Evolutionary conservation across 2,888 invertebrate genomes (phyloP).

Genomic region (Cecidostiba fungosa): DNA sequence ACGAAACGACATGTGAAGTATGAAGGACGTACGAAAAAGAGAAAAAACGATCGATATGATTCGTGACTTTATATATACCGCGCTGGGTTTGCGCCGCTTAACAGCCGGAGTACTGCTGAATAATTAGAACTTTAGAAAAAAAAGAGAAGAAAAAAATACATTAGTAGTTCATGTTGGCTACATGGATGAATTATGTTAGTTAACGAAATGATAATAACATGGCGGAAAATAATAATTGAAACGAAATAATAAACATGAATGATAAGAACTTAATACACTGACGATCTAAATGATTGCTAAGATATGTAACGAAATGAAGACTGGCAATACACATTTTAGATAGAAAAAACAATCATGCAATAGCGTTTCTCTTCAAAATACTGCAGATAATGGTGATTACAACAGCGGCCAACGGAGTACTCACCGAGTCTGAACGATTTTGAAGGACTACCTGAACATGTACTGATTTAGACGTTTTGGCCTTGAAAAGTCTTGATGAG

Average conservation of each 20-base stretch:
- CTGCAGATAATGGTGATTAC: constrained; percentile 1
- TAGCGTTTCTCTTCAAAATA: constrained; percentile 6
- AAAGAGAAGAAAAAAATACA: background rate
- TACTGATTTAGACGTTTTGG: background rate
- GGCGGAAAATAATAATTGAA: background rate
- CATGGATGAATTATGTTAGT: background rate
- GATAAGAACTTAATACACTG: background rate
- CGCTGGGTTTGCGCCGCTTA: constrained; percentile 5
- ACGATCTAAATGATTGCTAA: constrained; percentile 20
- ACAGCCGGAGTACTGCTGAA: background rate
- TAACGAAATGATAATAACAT: background rate
- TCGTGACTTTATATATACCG: background rate
- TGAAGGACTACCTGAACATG: constrained; percentile 16
- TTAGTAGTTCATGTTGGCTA: background rate
- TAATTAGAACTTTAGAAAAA: background rate
- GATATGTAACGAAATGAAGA: constrained; percentile 17
- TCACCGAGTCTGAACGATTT: constrained; percentile 37
- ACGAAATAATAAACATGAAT: constrained; percentile 4
- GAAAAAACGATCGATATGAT: constrained; percentile 46
- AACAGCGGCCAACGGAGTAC: constrained; percentile 30
- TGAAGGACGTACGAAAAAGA: constrained; percentile 40
- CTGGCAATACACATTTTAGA: background rate
- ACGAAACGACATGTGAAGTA: constrained; percentile 29
- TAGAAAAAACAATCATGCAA: constrained; percentile 36
- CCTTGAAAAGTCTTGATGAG: background rate